Conservation (phyloP, 2,113 vertebrate genomes). For the Dromiciops gliroides region DNA sequence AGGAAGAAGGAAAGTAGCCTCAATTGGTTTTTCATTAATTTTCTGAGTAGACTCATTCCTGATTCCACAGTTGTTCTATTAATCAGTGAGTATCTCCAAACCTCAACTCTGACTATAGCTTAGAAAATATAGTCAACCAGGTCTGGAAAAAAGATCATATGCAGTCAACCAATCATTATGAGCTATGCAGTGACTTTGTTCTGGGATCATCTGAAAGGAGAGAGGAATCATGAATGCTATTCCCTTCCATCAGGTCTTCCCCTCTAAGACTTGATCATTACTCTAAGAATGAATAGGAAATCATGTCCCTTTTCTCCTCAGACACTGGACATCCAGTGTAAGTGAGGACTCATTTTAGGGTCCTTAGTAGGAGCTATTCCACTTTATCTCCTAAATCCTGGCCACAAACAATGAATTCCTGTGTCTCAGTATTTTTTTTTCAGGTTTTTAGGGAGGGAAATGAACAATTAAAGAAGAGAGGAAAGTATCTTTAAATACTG, state of each 20-base stretch:
- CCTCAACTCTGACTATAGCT: neutral
- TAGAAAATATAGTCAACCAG: neutral
- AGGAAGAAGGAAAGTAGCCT: neutral
- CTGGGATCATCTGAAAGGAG: neutral
- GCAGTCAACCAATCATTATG: neutral
- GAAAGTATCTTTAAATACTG: no score
- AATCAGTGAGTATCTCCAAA: no score
- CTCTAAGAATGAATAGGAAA: neutral
- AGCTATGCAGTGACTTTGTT: neutral
- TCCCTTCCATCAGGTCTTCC: neutral
- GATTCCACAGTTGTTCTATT: neutral
- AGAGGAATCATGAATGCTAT: neutral
- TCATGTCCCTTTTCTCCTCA: neutral
- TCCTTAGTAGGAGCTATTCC: neutral
- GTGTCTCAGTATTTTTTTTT: no score
- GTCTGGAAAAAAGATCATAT: neutral
- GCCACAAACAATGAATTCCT: no score
- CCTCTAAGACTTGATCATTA: neutral
- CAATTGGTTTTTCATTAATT: neutral
- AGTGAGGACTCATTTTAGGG: neutral
- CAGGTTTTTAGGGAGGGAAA: no score
- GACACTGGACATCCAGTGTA: neutral
- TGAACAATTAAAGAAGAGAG: no score
- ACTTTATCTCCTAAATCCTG: no score
- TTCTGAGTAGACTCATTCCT: neutral